phyloP scores from a whole-genome alignment of 2,113 vertebrate genomes.

The Indri indri region DNA sequence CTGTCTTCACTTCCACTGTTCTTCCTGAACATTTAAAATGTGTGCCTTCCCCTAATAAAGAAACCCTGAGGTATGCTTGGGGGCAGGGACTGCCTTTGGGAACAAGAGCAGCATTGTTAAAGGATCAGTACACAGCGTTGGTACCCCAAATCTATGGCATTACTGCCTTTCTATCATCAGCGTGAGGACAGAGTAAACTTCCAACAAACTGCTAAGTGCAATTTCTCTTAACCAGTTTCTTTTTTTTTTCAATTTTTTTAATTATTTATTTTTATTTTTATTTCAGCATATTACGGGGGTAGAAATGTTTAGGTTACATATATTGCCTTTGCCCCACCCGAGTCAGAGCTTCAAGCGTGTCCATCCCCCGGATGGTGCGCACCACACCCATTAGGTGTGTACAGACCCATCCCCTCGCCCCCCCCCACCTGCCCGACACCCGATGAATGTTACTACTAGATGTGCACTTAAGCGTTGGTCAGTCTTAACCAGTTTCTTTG shows the following conservation, averaged over 20 bases:
- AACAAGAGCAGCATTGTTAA: background rate
- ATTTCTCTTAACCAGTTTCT: background rate
- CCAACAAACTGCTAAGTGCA: background rate
- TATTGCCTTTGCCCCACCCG: too few species aligned
- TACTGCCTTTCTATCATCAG: background rate
- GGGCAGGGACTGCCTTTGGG: background rate
- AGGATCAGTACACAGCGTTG: background rate
- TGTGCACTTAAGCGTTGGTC: too few species aligned
- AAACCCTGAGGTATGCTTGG: background rate
- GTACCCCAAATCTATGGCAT: background rate
- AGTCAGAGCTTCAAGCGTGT: too few species aligned
- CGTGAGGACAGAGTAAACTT: background rate
- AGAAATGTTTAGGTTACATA: too few species aligned
- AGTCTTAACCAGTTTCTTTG: background rate
- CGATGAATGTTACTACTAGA: too few species aligned
- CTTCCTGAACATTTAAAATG: background rate
- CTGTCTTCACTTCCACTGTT: background rate
- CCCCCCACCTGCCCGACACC: too few species aligned
- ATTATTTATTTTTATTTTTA: background rate
- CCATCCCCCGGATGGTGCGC: too few species aligned
- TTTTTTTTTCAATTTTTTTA: background rate
- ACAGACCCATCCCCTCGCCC: too few species aligned
- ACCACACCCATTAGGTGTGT: too few species aligned
- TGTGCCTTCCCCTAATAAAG: background rate
- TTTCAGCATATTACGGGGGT: too few species aligned